These are phyloP conservation scores for Halcyon leucocephala DNA, from an alignment of 2,797 vertebrate genomes.

Conservation along the genomic window DNA sequence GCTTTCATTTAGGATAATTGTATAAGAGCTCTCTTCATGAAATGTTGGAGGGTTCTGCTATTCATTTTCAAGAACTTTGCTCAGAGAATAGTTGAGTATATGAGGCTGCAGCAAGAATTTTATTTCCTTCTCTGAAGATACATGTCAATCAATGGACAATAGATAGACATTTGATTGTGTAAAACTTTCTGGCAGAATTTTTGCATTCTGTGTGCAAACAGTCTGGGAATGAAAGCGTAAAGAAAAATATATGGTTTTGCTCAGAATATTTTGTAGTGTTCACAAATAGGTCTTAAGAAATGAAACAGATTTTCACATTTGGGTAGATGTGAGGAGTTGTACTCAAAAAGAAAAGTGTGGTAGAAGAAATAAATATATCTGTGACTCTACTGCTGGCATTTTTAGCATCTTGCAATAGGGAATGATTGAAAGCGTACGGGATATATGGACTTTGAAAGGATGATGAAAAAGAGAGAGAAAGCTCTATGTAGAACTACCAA, in stretches of 20 bases:
- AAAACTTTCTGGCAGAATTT: neutral
- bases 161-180: neutral
- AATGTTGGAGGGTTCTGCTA: neutral
- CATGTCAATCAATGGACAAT: neutral
- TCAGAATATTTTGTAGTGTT: neutral
- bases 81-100: neutral
- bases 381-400: neutral
- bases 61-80: neutral
- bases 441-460: neutral
- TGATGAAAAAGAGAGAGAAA: neutral
- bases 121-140: neutral
- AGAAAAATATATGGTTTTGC: neutral
- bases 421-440: neutral
- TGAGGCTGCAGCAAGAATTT: neutral
- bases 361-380: neutral
- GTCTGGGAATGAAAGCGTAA: neutral
- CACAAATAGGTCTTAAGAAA: neutral
- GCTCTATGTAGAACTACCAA: neutral
- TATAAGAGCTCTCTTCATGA: neutral
- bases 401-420: neutral
- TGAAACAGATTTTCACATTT: neutral
- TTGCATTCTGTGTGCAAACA: neutral
- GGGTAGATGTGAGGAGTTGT: neutral
- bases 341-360: neutral
- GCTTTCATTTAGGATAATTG: neutral